Base-by-base conservation (phyloP, 2,888 invertebrate genomes). In the Calameuta pallipes region DNA sequence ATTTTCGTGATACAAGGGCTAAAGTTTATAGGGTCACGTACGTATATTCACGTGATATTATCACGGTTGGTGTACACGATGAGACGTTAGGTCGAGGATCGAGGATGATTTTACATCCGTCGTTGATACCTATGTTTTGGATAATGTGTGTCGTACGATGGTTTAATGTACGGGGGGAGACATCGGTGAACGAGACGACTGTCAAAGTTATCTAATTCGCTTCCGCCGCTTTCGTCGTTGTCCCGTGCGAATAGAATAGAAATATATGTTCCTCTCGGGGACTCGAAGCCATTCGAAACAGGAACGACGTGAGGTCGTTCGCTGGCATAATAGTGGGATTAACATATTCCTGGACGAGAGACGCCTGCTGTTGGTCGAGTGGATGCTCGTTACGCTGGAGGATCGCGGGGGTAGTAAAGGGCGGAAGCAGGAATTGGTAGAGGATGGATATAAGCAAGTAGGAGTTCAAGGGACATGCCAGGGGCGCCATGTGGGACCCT, bases 401-500 rank as follows among this genome's bases (percentile, higher is more conserved):
- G 71, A 34, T 34, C 15, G 71, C 71, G 71, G 71, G 71, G 33
- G 71, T 71, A 13, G 71, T 23, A 34, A 31, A 31, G 33, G 37
- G 71, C 31, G 71, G 71, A 71, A 31, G 71, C 9, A 56, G 56
- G 1, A 56, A 56, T 56, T 56, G 56, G 56, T n/a, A 71, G 71
- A 34, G 31, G 71, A 33, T 71, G 31, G 71, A 12, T 71, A 71
- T 34, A 34, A 31, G 71, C 31, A 34, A 34, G 71, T 2, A 34
- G 4, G 31, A 31, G 71, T 33, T 31, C 31, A 15, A 31, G 31
- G 36, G 34, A 77, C 69, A 73, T 41, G 74, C n/a, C 41, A 73
- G 73, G 73, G 68, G 69, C 69, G 77, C 73, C 79, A 79, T 75
- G 77, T 79, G 77, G 56, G 70, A 77, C 30, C 76, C 75, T 36